Base-by-base conservation (phyloP, 1,140 invertebrate species). In the Steinernema feltiae region DNA sequence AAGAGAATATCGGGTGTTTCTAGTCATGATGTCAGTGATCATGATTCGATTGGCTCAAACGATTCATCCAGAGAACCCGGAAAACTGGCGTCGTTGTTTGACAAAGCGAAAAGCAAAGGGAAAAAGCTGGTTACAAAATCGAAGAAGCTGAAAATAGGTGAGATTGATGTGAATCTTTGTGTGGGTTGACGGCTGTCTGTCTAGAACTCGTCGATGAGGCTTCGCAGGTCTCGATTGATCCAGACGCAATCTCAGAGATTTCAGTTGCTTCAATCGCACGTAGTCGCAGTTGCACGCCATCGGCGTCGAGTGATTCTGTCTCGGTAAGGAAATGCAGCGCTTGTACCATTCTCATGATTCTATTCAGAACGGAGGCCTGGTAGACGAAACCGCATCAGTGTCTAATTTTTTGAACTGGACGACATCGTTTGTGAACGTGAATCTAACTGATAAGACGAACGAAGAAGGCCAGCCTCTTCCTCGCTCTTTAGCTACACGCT, bases 101-200 rank as follows among this genome's bases (percentile, higher is more conserved):
- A 78, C 29, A 78, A 77, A 32, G 74, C 77, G 0, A 78, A 78
- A 76, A 77, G 24, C 18, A 78, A 78, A 32, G 73, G 48, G n/a
- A 46, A 72, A 7, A 78, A 77, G 48, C 21, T 78, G 74, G 77
- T 78, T 3, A 41, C 76, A 27, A 48, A 69, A 0, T 71, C 69
- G 31, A 78, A 78, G 69, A 78, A 76, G 30, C 30, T 77, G 1
- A 77, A 78, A 21, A 63, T 21, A 17, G 53, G 53, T 63, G 12
- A 63, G 53, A 63, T 21, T n/a, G 7, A 21, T 21, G 53, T 63
- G 3, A n/a, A 63, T 17, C 35, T 7, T 63, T 63, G n/a, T n/a
- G n/a, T n/a, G n/a, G n/a, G n/a, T n/a, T 3, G 24, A 27, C 24
- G 24, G 7, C 24, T 63, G 53, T 17, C 2, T 63, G 12, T 63